Percentiles rank a stretch among this genome's conserved stretches.
Evolutionary conservation across 2,797 vertebrate species (phyloP).

Genomic region (Valencia hispanica): DNA sequence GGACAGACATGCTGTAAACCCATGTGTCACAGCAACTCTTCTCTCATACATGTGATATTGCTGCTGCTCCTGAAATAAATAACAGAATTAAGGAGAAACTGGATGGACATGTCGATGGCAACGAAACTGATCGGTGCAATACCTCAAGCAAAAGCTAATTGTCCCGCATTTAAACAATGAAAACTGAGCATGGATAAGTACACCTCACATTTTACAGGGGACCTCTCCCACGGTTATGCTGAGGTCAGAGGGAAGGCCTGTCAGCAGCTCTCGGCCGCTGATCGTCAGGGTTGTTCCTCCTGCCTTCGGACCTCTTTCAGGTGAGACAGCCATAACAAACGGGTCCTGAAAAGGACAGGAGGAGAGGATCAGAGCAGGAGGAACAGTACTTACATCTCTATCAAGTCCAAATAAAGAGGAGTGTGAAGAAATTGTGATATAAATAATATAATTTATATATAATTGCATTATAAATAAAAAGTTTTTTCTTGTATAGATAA

Average conservation of each 20-base stretch:
- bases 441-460: no score
- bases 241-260: conserved; percentile 87
- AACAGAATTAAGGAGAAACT: no score
- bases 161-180: background rate
- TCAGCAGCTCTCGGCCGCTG: conserved; percentile 87
- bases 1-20: no score
- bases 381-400: background rate
- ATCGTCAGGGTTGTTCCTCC: conserved; percentile 91
- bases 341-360: conserved; percentile 82
- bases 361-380: background rate
- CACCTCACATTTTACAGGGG: conserved; percentile 87
- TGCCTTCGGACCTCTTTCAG: conserved; percentile 89
- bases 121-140: background rate
- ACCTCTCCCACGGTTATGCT: conserved; percentile 86
- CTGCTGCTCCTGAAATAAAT: no score
- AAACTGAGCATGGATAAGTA: background rate
- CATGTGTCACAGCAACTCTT: no score
- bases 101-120: background rate
- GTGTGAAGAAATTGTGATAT: background rate
- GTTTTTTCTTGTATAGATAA: background rate
- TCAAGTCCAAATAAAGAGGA: background rate
- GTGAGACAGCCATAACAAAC: conserved; percentile 85
- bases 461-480: background rate
- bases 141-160: background rate
- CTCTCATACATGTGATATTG: no score